Conservation (phyloP, 2,113 vertebrate species). For the Eubucco bourcierii region DNA sequence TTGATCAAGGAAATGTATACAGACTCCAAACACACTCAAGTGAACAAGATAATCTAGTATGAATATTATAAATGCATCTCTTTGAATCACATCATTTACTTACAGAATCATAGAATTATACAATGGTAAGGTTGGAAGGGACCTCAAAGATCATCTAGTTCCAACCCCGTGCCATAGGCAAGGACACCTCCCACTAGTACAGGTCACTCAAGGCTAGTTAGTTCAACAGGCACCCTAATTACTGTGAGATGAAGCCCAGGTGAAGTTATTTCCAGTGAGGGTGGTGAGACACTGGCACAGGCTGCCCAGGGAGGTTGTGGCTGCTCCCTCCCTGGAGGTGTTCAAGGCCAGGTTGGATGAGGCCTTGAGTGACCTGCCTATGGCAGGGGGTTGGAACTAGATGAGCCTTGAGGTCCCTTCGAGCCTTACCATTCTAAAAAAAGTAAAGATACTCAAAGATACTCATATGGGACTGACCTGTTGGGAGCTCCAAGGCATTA, state of each 20-base stretch:
- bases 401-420: no score
- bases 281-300: no score
- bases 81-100: not conserved
- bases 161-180: no score
- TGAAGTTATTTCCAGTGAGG: not conserved
- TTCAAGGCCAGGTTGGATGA: no score
- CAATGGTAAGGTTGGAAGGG: no score
- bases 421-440: not conserved
- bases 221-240: not conserved
- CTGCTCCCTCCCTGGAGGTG: no score
- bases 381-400: no score
- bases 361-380: no score
- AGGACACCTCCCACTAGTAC: no score
- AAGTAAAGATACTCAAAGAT: not conserved
- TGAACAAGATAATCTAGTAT: not conserved
- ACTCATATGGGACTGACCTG: not conserved
- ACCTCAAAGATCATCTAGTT: not conserved
- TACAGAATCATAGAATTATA: not conserved
- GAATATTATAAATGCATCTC: not conserved
- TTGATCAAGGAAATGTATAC: not conserved
- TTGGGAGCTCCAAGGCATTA: not conserved
- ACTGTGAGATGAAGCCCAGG: constrained; percentile 1
- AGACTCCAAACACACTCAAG: not conserved
- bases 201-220: not conserved
- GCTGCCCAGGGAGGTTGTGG: no score